phyloP scores from a whole-genome alignment of 1,140 invertebrate species.

The Papilio machaon region DNA sequence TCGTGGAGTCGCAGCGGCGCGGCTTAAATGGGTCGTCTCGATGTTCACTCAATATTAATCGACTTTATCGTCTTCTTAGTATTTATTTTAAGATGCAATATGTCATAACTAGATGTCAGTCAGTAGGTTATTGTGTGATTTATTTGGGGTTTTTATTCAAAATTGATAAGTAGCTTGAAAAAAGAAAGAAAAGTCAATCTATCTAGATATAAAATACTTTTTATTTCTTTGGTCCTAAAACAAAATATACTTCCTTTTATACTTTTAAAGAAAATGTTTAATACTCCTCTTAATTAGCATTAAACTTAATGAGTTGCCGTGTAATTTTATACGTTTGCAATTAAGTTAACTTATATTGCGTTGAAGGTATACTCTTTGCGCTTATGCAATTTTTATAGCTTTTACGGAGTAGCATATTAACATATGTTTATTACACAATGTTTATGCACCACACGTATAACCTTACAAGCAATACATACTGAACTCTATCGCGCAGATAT shows the following conservation, averaged over 20 bases:
- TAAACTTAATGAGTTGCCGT: slow-evolving; percentile 13
- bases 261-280: neutral
- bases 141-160: no score
- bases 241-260: no score
- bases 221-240: no score
- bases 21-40: slow-evolving; percentile 17
- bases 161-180: no score
- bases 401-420: neutral
- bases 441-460: neutral
- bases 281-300: neutral
- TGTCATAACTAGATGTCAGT: no score
- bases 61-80: neutral
- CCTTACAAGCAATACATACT: slow-evolving; percentile 28
- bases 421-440: neutral
- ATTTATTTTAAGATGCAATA: neutral
- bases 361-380: neutral
- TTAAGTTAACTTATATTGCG: slow-evolving; percentile 8
- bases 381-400: neutral
- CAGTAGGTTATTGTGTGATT: no score
- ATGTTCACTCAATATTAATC: neutral
- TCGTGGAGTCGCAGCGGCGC: neutral
- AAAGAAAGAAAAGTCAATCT: no score
- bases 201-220: no score
- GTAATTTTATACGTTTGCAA: slow-evolving; percentile 8
- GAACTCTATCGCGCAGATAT: slow-evolving; percentile 83